phyloP scores from a whole-genome alignment of 2,113 vertebrate genomes.

The Rostratula benghalensis region DNA sequence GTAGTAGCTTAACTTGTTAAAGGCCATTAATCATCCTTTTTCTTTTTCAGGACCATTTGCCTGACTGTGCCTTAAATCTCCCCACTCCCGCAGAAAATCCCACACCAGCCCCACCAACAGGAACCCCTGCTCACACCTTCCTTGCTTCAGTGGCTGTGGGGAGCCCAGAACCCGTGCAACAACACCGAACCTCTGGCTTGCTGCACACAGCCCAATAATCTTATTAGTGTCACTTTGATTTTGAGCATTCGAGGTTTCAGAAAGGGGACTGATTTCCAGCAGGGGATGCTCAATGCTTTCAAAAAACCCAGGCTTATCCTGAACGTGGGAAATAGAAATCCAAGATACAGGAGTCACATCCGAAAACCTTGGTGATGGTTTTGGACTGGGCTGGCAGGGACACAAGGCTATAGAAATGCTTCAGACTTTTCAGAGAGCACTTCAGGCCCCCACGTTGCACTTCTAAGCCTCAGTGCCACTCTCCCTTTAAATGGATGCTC shows the following conservation, averaged over 20 bases:
- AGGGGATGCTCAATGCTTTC: slow-evolving; percentile 34
- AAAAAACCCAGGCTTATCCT: not conserved
- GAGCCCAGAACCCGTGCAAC: not conserved
- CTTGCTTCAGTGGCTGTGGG: not conserved
- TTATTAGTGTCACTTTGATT: not conserved
- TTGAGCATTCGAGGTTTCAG: not conserved
- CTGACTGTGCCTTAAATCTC: not conserved
- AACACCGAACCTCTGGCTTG: too few relatives aligned
- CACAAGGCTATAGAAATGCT: not conserved
- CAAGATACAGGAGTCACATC: rapidly evolving
- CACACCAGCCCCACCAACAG: not conserved
- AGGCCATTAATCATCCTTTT: not conserved
- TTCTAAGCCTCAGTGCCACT: not conserved
- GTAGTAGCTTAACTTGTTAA: not conserved
- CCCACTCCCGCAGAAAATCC: rapidly evolving
- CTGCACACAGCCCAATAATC: rapidly evolving
- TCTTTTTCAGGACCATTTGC: not conserved
- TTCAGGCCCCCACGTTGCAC: not conserved
- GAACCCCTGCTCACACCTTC: rapidly evolving
- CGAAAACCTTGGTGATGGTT: not conserved
- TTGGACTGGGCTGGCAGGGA: not conserved
- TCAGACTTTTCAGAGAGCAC: not conserved
- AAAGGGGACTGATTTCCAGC: slow-evolving; percentile 10
- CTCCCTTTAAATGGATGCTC: not conserved
- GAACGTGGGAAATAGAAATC: not conserved